A percentile compares a stretch with the other conserved stretches of the same genome.
Conservation (phyloP, 2,113 vertebrate genomes). For the Puma concolor region DNA sequence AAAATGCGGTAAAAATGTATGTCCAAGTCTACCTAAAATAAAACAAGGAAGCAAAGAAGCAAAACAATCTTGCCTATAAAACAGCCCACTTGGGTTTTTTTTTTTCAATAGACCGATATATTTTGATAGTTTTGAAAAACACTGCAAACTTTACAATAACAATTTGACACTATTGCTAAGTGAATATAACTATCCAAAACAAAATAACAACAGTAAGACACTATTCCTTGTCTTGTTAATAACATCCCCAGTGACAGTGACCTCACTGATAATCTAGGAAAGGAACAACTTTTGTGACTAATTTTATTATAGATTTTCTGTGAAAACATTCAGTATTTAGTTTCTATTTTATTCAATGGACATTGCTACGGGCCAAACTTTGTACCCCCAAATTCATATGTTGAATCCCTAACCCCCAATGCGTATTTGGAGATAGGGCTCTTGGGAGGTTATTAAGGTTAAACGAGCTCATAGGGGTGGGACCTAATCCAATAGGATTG, state of each 20-base stretch:
- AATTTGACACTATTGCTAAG: not conserved
- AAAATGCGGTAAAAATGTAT: slow-evolving; percentile 19
- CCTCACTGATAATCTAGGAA: not conserved
- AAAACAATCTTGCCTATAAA: not conserved
- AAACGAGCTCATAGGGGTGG: not conserved
- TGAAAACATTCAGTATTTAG: not conserved
- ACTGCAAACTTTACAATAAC: not conserved
- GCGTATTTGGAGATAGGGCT: not conserved
- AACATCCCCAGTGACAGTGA: not conserved
- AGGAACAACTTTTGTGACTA: not conserved
- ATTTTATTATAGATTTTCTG: not conserved
- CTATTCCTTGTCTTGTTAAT: not conserved
- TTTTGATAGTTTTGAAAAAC: not conserved
- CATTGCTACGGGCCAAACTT: not conserved
- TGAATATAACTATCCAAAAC: not conserved
- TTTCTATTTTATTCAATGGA: not conserved
- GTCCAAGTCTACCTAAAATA: not conserved
- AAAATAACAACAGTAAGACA: not conserved
- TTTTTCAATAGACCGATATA: not conserved
- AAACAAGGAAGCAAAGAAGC: slow-evolving; percentile 4
- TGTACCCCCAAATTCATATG: too few species aligned
- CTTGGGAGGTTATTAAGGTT: not conserved
- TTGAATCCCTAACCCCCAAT: not conserved
- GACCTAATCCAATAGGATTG: not conserved
- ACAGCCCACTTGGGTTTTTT: not conserved